Conservation (phyloP, 2,113 vertebrate genomes). For the Melospiza georgiana region DNA sequence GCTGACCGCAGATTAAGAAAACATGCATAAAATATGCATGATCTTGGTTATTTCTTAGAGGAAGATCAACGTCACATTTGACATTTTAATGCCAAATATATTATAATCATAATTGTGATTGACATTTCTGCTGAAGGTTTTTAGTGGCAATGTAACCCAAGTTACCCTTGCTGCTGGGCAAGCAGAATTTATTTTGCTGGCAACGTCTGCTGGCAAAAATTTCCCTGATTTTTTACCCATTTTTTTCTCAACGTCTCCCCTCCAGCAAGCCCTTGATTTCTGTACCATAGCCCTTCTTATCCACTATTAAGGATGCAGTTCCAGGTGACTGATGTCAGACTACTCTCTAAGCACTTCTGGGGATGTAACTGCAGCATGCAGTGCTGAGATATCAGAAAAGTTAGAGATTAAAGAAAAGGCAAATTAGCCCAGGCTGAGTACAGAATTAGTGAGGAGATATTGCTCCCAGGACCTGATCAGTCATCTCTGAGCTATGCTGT, state of each 20-base stretch:
- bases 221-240: neutral
- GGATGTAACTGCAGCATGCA: neutral
- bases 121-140: conserved; percentile 21
- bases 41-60: neutral
- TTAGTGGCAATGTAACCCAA: neutral
- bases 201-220: neutral
- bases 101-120: conserved; percentile 32
- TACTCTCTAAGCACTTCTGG: neutral
- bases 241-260: neutral
- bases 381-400: neutral
- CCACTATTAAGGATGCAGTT: neutral
- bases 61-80: neutral
- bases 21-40: neutral
- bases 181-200: conserved; percentile 1
- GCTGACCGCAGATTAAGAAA: neutral
- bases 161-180: conserved; percentile 30
- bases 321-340: neutral
- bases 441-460: neutral
- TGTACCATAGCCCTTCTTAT: neutral
- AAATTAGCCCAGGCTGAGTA: neutral
- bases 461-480: neutral
- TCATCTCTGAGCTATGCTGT: neutral
- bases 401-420: neutral
- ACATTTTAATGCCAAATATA: conserved; percentile 16
- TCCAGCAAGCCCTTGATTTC: neutral